Percentiles rank a stretch among this genome's conserved stretches.
Conservation (phyloP, 2,888 invertebrate species). For the Noctua janthe region DNA sequence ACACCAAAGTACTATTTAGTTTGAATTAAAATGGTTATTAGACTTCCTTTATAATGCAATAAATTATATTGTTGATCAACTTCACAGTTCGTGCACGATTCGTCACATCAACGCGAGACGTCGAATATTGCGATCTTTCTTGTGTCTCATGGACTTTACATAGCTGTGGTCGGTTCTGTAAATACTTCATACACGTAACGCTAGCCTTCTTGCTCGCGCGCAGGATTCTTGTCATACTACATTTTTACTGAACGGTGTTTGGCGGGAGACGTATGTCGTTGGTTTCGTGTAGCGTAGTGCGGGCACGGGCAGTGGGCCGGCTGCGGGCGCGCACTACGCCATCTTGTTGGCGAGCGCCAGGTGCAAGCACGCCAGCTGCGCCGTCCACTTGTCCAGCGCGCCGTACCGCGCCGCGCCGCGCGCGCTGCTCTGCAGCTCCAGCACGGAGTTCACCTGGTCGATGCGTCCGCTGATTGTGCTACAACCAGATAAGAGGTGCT, state of each 20-base stretch:
- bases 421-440: constrained; percentile 95
- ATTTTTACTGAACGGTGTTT: constrained; percentile 3
- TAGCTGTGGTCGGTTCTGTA: constrained; percentile 25
- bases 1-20: constrained; percentile 19
- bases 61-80: constrained; percentile 18
- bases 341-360: constrained; percentile 98
- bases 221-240: background rate
- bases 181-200: background rate
- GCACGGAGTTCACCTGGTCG: constrained; percentile 98
- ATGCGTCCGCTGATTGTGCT: constrained; percentile 96
- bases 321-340: constrained; percentile 88
- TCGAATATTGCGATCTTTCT: background rate
- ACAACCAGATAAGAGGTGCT: constrained; percentile 29
- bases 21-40: constrained; percentile 5
- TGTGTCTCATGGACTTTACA: constrained; percentile 9
- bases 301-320: background rate
- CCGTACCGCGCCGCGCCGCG: constrained; percentile 96
- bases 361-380: constrained; percentile 96
- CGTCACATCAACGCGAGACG: background rate
- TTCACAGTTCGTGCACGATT: constrained; percentile 14
- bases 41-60: constrained; percentile 24
- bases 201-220: background rate
- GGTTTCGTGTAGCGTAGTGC: background rate
- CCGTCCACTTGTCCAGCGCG: constrained; percentile 99
- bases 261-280: background rate